Base-by-base conservation (phyloP, 2,888 invertebrate species). In the Celastrina argiolus region DNA sequence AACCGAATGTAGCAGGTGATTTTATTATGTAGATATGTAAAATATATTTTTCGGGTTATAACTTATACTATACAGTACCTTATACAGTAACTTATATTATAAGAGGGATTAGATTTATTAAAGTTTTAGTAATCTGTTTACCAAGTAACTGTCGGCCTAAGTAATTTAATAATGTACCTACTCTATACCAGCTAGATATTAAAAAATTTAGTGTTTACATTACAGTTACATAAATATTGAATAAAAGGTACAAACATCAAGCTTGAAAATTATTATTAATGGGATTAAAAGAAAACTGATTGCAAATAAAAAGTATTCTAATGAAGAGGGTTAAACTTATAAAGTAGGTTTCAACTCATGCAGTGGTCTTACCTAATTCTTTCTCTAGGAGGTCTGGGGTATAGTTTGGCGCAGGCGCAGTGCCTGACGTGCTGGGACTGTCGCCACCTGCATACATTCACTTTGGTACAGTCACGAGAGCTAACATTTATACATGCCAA, bases 311-410 rank as follows among this genome's bases (percentile, higher is more conserved):
- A 59, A 56, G 10, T 56, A 6, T 16, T 3, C 34, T 34, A 12
- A 59, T 59, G 34, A 59, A 59, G 59, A 34, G 14, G 14, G 7
- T 51, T 51, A 51, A 51, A 41, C 12, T 14, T 45, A 45, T 18
- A 45, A 45, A 45, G 18, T 28, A 45, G 34, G 51, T 34, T 51
- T n/a, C 16, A 42, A 63, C 10, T 16, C 45, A 64, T 51, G 51
- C 51, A 51, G 34, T 64, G 45, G 34, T 78, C 89, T 89, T 82
- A 91, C 90, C 90, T 75, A 88, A 85, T 74, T 87, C 86, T 74
- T 87, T 84, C 74, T 88, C 89, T 73, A 80, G 76, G 74, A 88
- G 79, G 72, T 84, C 85, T 64, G 78, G 77, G 63, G 76, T 77
- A 76, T 80, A 79, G 69, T 74, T 78, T 70, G 77, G 81, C 70